phyloP scores from a whole-genome alignment of 2,888 invertebrate genomes.

The Pristionchus maxplancki region DNA sequence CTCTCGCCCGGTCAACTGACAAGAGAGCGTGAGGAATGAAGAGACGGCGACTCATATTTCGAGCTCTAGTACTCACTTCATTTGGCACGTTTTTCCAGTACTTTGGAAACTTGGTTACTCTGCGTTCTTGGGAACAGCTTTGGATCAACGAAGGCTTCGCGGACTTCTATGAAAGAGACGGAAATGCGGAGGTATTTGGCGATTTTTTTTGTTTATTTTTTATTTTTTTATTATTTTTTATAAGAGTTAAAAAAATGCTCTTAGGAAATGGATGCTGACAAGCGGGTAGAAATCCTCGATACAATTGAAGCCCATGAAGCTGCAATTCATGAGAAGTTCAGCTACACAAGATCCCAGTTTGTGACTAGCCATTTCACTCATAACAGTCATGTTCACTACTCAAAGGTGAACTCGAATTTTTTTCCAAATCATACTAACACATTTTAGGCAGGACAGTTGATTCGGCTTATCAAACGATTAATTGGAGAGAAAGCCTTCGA shows the following conservation, averaged over 20 bases:
- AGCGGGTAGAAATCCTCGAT: too few species aligned
- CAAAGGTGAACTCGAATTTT: not conserved
- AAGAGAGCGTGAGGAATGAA: too few species aligned
- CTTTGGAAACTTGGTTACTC: not conserved
- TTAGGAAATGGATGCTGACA: too few species aligned
- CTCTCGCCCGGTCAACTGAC: too few species aligned
- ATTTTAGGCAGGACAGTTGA: not conserved
- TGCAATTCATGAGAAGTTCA: not conserved
- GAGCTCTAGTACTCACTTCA: too few species aligned
- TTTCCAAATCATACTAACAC: not conserved
- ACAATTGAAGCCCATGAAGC: too few species aligned
- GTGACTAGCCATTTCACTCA: not conserved
- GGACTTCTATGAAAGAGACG: not conserved
- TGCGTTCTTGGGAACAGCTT: not conserved
- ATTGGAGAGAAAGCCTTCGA: not conserved
- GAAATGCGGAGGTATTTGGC: too few species aligned
- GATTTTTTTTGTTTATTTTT: too few species aligned
- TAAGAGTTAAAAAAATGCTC: too few species aligned
- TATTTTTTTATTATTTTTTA: too few species aligned
- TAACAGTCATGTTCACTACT: not conserved
- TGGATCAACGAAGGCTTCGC: not conserved
- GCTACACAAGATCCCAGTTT: not conserved
- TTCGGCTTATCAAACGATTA: not conserved
- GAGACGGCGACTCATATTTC: too few species aligned
- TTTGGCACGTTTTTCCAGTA: too few species aligned